Evolutionary conservation across 2,113 vertebrate genomes (phyloP).

Genomic region (Arizona elegans): DNA sequence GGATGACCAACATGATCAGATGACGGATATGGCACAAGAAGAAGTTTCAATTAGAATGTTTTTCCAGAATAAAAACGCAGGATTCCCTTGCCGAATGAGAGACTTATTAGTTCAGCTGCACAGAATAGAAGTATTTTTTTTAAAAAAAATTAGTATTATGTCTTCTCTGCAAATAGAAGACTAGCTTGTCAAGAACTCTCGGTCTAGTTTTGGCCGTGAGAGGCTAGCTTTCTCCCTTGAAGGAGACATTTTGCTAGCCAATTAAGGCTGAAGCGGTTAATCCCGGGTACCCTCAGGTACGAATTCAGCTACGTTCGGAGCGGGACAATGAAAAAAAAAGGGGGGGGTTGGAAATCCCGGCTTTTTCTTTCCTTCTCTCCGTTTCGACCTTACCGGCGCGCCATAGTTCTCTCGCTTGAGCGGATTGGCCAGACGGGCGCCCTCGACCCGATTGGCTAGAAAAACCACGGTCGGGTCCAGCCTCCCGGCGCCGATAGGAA

Average conservation of each 20-base stretch:
- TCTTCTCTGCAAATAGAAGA: background rate
- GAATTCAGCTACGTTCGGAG: too few species aligned
- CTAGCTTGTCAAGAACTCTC: background rate
- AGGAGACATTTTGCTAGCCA: background rate
- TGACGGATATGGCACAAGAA: too few species aligned
- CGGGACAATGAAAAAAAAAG: rapidly evolving
- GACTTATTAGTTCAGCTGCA: background rate
- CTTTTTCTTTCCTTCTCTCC: background rate
- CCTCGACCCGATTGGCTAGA: background rate
- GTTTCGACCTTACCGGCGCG: background rate
- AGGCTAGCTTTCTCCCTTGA: background rate
- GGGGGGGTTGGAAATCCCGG: background rate
- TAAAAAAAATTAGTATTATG: background rate
- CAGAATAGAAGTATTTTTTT: background rate
- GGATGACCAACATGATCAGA: too few species aligned
- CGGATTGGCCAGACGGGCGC: background rate
- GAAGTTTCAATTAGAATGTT: background rate
- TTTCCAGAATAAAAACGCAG: background rate
- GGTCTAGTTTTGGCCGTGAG: background rate
- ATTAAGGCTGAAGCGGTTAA: background rate
- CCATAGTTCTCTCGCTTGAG: background rate
- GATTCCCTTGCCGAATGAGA: background rate
- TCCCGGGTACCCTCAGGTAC: background rate
- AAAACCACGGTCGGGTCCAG: background rate
- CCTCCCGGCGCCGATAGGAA: background rate